Evolutionary conservation across 2,888 invertebrate species (phyloP).

Genomic region (Andrena marginata): DNA sequence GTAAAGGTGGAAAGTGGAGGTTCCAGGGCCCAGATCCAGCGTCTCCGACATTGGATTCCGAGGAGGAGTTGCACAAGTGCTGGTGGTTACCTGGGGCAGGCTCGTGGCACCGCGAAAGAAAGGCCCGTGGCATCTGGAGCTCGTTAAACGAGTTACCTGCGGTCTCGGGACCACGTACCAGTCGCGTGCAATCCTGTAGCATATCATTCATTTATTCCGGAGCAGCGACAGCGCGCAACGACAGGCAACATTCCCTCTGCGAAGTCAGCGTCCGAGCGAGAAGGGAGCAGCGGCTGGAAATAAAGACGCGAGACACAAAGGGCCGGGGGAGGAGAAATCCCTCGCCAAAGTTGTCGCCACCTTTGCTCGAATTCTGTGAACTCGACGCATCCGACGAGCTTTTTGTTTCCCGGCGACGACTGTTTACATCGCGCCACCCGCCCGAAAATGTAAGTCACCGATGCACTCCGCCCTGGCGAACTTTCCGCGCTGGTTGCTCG

Average conservation of each 20-base stretch:
- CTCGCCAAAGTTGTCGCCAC: not conserved
- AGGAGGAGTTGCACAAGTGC: not conserved
- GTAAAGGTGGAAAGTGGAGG: not conserved
- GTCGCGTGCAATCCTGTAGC: constrained; percentile 19
- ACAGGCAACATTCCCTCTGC: not conserved
- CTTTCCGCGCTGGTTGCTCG: constrained; percentile 48
- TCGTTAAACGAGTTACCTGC: constrained; percentile 42
- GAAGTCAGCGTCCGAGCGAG: not conserved
- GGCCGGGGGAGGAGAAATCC: not conserved
- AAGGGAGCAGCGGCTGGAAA: not conserved
- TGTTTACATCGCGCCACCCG: not conserved
- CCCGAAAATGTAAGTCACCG: constrained; percentile 34
- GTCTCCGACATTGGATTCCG: not conserved
- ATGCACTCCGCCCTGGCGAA: constrained; percentile 25
- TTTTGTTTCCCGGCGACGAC: constrained; percentile 3
- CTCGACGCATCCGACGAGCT: constrained; percentile 5
- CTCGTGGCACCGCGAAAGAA: constrained; percentile 34
- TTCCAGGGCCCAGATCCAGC: not conserved
- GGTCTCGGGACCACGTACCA: constrained; percentile 6
- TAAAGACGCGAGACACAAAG: constrained; percentile 17
- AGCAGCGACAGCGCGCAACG: not conserved
- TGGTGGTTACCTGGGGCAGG: not conserved
- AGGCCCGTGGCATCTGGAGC: constrained; percentile 33
- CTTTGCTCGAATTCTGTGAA: not conserved
- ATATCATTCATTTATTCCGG: constrained; percentile 42